Conservation (phyloP, 2,113 vertebrate genomes). For the Epinephelus fuscoguttatus region DNA sequence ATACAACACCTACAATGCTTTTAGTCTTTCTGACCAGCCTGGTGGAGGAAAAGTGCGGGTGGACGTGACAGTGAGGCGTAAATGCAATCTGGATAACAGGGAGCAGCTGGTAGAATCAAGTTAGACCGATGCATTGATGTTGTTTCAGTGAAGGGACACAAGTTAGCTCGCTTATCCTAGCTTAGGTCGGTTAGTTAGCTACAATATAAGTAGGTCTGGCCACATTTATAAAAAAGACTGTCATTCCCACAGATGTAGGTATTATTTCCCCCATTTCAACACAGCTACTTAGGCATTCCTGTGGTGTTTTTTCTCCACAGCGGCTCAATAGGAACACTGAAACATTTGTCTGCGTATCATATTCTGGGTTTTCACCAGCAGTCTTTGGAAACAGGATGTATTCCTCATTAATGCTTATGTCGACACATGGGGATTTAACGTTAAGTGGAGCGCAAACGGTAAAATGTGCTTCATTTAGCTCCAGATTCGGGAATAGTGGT, state of each 20-base stretch:
- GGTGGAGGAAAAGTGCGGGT: neutral
- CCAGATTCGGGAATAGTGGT: neutral
- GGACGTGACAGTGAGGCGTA: neutral
- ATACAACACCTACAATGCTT: neutral
- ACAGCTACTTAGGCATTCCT: neutral
- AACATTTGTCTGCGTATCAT: neutral
- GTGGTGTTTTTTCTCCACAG: neutral
- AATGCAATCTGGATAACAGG: neutral
- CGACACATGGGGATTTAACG: neutral
- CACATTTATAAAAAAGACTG: neutral
- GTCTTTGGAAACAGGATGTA: neutral
- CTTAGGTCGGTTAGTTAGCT: neutral
- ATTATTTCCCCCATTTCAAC: neutral
- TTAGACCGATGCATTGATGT: neutral
- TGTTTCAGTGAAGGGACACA: neutral
- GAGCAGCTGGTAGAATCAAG: neutral
- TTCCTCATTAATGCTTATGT: fast-evolving
- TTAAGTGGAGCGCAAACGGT: fast-evolving
- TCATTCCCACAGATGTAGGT: neutral
- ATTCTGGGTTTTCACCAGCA: neutral
- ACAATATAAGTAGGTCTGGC: neutral
- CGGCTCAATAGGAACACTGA: neutral
- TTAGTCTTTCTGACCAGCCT: neutral
- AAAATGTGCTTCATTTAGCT: neutral
- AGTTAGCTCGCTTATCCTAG: neutral